Conservation (phyloP, 2,888 invertebrate species). For the Pycnomerus fuliginosus region DNA sequence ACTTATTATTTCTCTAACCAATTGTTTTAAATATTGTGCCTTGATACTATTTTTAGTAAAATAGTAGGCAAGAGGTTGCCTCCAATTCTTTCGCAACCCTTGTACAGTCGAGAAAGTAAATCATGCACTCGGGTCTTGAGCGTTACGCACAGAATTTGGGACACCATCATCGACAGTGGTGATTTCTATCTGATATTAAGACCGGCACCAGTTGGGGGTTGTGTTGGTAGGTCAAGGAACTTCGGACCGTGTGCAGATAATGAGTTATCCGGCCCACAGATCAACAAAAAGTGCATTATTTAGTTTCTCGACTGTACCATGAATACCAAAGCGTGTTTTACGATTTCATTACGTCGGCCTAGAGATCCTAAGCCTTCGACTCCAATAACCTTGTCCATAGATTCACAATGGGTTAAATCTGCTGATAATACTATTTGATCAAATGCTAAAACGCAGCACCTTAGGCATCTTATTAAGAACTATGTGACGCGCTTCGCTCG, state of each 20-base stretch:
- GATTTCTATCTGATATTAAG: too few species aligned
- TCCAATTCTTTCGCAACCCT: constrained; percentile 25
- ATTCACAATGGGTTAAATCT: constrained; percentile 11
- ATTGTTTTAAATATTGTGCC: constrained; percentile 12
- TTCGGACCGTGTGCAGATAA: too few species aligned
- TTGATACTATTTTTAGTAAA: constrained; percentile 22
- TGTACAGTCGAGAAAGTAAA: too few species aligned
- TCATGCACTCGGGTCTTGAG: too few species aligned
- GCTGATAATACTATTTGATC: constrained; percentile 11
- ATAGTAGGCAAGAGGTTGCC: constrained; percentile 28
- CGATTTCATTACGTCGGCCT: constrained; percentile 13
- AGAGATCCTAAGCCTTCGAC: constrained; percentile 23
- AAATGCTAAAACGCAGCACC: constrained; percentile 11
- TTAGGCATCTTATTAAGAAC: constrained; percentile 33
- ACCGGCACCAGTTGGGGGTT: too few species aligned
- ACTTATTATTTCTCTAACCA: constrained; percentile 20
- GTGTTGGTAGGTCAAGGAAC: too few species aligned
- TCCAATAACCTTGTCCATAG: constrained; percentile 13
- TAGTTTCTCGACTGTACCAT: too few species aligned
- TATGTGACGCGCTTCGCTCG: too few species aligned
- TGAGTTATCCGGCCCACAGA: too few species aligned
- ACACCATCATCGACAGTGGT: too few species aligned
- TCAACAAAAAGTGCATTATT: too few species aligned
- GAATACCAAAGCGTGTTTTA: constrained; percentile 30
- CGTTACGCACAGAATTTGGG: too few species aligned